Base-by-base conservation (phyloP, 2,797 vertebrate genomes). In the Halcyon badia region DNA sequence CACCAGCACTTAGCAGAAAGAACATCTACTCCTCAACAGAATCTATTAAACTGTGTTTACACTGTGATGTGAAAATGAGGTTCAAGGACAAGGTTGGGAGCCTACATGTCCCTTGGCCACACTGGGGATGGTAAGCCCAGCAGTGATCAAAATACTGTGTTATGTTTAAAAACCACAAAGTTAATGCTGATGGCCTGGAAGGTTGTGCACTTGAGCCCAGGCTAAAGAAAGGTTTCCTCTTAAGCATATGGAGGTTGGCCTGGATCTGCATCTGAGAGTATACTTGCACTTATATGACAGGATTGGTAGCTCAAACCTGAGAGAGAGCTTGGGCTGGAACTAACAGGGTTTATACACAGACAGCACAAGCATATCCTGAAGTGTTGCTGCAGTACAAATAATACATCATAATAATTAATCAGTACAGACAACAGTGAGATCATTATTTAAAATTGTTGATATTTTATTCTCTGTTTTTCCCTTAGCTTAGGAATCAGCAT, bases 401-500 rank as follows among this genome's bases (percentile, higher is more conserved):
- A 89, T 83, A n/a, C 46, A 66, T 85, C 83, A 61, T 37, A 31
- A 76, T 77, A 93, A 95, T 87, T 94, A 94, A 94, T 91, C 65
- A 44, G 60, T 28, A 58, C 58, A 87, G 68, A 82, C 84, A 96
- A 89, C 85, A 93, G 46, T 11, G 31, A 94, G 84, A 76, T 80
- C 81, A 58, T 49, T 28, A 76, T 89, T 96, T 64, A 57, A 92
- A 96, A 93, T 88, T 54, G 57, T 39, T 85, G 92, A 83, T 68
- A 64, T 89, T 72, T 86, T 83, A 31, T 57, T 57, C 90, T 93
- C 33, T 89, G 51, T 90, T 93, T 89, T 86, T 75, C 56, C 64
- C 75, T 85, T 95, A 98, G 98, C 60, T 97, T 97, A 95, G 97
- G 97, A 89, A 95, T 99, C 91, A 83, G 80, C 80, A 96, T 96